Conservation (phyloP, 2,113 vertebrate species). For the Crypturellus undulatus region DNA sequence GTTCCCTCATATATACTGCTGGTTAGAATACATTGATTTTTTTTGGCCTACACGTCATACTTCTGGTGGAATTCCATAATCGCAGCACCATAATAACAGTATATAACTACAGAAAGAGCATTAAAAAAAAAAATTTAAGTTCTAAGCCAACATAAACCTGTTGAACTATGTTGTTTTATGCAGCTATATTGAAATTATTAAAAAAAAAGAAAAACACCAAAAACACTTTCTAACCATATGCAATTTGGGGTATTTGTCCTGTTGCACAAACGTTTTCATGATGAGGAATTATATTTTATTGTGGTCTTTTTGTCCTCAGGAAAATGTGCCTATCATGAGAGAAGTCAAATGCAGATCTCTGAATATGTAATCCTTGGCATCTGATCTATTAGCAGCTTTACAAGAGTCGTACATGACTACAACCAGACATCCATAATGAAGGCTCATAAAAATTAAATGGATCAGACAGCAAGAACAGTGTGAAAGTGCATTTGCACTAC, state of each 20-base stretch:
- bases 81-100: constrained; percentile 15
- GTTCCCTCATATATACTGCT: background rate
- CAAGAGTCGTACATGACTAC: background rate
- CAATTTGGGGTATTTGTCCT: constrained; percentile 13
- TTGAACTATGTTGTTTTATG: constrained; percentile 17
- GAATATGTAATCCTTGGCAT: background rate
- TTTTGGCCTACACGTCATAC: background rate
- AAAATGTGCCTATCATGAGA: background rate
- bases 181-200: constrained; percentile 22
- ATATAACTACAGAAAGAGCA: constrained; percentile 22
- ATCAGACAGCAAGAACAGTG: background rate
- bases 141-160: constrained; percentile 51
- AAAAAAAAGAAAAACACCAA: background rate
- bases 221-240: background rate
- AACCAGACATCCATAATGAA: background rate
- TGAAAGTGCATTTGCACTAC: background rate
- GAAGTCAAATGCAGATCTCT: background rate
- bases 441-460: constrained; percentile 2
- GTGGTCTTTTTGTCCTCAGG: background rate
- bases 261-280: constrained; percentile 13
- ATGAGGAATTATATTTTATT: background rate
- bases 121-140: background rate
- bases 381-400: background rate
- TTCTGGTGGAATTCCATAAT: background rate
- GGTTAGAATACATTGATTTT: constrained; percentile 21